Base-by-base conservation (phyloP, 2,888 invertebrate genomes). In the Sussaba pulchella region DNA sequence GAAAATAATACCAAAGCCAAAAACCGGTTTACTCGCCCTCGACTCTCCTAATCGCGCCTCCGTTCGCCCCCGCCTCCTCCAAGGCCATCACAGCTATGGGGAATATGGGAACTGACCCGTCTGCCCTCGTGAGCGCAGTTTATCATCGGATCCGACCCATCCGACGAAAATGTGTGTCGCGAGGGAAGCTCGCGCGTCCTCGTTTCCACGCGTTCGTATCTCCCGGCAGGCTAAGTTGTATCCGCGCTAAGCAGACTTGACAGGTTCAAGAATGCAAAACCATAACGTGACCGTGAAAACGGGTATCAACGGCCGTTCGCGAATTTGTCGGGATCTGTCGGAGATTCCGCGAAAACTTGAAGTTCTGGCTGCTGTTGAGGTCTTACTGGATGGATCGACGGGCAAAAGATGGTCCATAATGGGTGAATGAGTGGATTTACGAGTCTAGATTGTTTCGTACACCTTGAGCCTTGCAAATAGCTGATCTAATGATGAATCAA, bases 11-110 rank as follows among this genome's bases (percentile, higher is more conserved):
- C 24, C 52, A n/a, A 74, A 59, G 70, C n/a, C 45, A 61, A 66
- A 64, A 79, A 79, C 79, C 70, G 79, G 79, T 79, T 74, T 52
- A 17, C 8, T 47, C 41, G 61, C 45, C 39, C 45, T n/a, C 52
- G 43, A 41, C 54, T 50, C 12, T 31, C 43, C 71, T 76, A 76
- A 80, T 80, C 66, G 52, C 45, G 6, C 66, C 17, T 10, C 52
- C 21, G 31, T 67, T 31, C 1, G 14, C 26, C 41, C 24, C 80
- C n/a, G n/a, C n/a, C n/a, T n/a, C n/a, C n/a, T n/a, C 41, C 80
- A 80, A 80, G 80, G 71, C 72, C 75, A 72, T 75, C 50, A n/a
- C 24, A 12, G 10, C 8, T 66, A 71, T n/a, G n/a, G n/a, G 19
- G 24, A 39, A 75, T 39, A 75, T 21, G 52, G 57, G 45, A 67